Evolutionary conservation across 92 coral and sea anemone species (phyloP).

Genomic region (Scolanthus callimorphus): DNA sequence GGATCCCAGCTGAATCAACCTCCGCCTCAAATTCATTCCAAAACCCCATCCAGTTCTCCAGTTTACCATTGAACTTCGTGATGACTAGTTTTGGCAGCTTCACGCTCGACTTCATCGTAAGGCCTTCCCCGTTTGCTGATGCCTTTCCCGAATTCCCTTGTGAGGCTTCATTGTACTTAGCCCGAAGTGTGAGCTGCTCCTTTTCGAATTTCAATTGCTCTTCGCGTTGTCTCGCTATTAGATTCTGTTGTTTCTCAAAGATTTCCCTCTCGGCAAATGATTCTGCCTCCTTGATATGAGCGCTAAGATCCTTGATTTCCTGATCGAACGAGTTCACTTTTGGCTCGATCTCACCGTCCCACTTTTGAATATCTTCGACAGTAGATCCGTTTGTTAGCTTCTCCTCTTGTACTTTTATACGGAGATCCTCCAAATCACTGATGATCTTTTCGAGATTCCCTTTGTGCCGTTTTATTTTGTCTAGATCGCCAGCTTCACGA

Average conservation of each 20-base stretch:
- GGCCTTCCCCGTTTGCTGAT: too few species aligned
- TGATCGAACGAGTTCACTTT: not conserved
- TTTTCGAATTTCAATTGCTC: not conserved
- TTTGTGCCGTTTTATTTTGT: not conserved
- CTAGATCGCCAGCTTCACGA: not conserved
- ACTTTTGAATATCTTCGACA: not conserved
- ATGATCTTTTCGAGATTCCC: not conserved
- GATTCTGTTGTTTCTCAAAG: not conserved
- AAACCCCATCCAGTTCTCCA: slow-evolving; percentile 39
- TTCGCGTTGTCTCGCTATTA: not conserved
- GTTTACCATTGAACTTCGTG: too few species aligned
- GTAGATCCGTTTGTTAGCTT: not conserved
- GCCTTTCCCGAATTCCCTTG: too few species aligned
- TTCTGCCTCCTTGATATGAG: not conserved
- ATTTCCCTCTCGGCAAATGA: not conserved
- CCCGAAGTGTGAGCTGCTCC: not conserved
- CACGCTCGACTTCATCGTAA: slow-evolving; percentile 15
- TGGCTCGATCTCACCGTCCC: not conserved
- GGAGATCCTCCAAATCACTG: not conserved
- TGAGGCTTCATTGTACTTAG: not conserved
- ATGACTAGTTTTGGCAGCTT: slow-evolving; percentile 35
- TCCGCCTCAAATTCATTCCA: slow-evolving; percentile 48
- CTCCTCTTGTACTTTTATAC: not conserved
- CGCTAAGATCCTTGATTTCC: not conserved
- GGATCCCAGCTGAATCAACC: slow-evolving; percentile 10